Evolutionary conservation across 2,113 vertebrate species (phyloP), one percentile per base, ranked within the genome.

Genomic region (Zosterops hypoxanthus): DNA sequence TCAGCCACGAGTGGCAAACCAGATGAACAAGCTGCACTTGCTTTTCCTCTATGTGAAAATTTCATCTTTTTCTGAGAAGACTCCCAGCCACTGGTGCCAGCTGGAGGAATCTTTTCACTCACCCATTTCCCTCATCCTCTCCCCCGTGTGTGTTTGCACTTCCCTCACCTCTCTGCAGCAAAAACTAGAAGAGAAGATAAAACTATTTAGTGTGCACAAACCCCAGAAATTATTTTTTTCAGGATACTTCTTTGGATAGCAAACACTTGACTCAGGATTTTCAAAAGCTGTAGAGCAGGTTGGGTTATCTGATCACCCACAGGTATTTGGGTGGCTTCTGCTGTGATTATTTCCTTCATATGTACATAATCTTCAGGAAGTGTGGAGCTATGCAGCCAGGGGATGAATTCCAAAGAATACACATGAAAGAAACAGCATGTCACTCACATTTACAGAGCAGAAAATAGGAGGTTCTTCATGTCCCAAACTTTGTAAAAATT

Each of bases 251-350:
- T 94, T 78, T 79, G 68, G 33, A 59, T 26, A 41, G 50, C 72
- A 90, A 94, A 71, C 53, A 95, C 76, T 46, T 97, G 96, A 96
- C 66, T 95, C 77, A 87, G 95, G 60, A 12, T 61, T 95, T 93
- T 86, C 18, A 2, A 65, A 96, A 97, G 95, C 77, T 2, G 78
- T 60, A 82, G 81, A 92, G 91, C 65, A 0, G 36, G 95, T 95
- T 96, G 90, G 80, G 88, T 92, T 97, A 95, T 93, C 84, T 94
- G 94, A 91, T 95, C 94, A 71, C 76, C 94, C 93, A 95, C 96
- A 95, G 90, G 95, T 97, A 95, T 97, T 92, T 97, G 92, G 82
- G 95, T 96, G 93, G 88, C 83, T 95, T 95, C 84, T 84, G 60
- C 75, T 63, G 39, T 79, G 88, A 72, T 94, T 95, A 90, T 92